Percentiles rank a stretch among this genome's conserved stretches.
Conservation (phyloP, 2,888 invertebrate genomes). For the Pimpla rufipes region DNA sequence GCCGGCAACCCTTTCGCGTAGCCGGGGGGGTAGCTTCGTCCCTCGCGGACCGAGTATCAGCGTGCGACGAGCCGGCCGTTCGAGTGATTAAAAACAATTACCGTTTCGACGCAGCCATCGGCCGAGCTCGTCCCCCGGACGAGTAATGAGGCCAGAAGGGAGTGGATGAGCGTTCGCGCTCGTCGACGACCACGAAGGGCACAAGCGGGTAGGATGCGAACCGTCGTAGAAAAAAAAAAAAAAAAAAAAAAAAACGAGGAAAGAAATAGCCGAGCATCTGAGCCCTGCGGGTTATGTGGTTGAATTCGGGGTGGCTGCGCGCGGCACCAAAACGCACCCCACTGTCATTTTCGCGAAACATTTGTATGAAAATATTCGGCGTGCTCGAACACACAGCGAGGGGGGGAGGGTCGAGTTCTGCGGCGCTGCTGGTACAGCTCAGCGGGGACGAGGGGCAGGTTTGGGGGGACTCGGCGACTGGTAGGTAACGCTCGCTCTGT, state of each 20-base stretch:
- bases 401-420: conserved; percentile 49
- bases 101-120: conserved; percentile 78
- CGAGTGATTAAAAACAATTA: conserved; percentile 84
- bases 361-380: conserved; percentile 81
- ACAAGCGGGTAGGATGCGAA: conserved; percentile 14
- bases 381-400: conserved; percentile 65
- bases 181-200: conserved; percentile 21
- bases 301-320: conserved; percentile 68
- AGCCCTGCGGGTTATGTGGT: conserved; percentile 79
- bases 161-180: conserved; percentile 45
- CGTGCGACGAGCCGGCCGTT: conserved; percentile 65
- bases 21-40: conserved; percentile 54
- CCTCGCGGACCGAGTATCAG: conserved; percentile 45
- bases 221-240: conserved; percentile 32
- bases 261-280: conserved; percentile 75
- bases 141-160: conserved; percentile 76
- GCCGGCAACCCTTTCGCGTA: conserved; percentile 66
- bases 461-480: conserved; percentile 38
- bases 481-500: conserved; percentile 33
- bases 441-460: conserved; percentile 31
- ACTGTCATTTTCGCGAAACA: conserved; percentile 78
- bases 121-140: conserved; percentile 57
- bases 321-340: conserved; percentile 48
- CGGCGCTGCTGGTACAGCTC: conserved; percentile 45
- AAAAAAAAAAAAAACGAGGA: conserved; percentile 59